phyloP scores from a whole-genome alignment of 1,140 invertebrate genomes.

The Bombus ignitus region DNA sequence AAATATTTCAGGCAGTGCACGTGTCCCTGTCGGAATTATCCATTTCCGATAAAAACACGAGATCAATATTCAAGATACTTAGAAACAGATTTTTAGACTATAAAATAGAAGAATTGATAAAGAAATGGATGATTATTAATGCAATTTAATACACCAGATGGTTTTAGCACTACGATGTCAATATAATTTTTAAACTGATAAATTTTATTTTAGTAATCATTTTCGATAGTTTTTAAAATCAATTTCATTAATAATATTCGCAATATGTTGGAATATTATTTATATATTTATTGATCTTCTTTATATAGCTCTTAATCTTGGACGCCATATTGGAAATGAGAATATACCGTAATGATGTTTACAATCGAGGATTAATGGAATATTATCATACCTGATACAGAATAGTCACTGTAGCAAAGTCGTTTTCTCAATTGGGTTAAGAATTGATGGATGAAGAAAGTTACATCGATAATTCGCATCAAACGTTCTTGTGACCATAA shows the following conservation, averaged over 20 bases:
- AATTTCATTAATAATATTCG: neutral
- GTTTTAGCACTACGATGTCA: too few species aligned
- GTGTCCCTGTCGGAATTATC: constrained; percentile 73
- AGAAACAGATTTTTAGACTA: neutral
- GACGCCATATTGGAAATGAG: neutral
- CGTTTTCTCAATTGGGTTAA: neutral
- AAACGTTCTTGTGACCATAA: neutral
- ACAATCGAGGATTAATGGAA: neutral
- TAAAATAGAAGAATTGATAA: neutral
- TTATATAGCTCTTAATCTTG: neutral
- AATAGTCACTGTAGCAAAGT: neutral
- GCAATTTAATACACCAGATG: neutral
- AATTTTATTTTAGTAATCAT: neutral
- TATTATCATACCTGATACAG: constrained; percentile 31
- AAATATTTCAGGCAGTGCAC: constrained; percentile 59
- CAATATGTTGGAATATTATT: neutral
- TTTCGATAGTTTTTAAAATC: neutral
- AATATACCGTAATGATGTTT: neutral
- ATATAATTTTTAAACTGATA: neutral
- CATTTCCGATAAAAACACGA: constrained; percentile 47
- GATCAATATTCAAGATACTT: constrained; percentile 21
- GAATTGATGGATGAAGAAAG: too few species aligned
- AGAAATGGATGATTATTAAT: neutral
- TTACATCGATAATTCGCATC: neutral
- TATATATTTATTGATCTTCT: constrained; percentile 3